Conservation (phyloP, 2,888 invertebrate species). For the Lordiphosa fenestrarum region DNA sequence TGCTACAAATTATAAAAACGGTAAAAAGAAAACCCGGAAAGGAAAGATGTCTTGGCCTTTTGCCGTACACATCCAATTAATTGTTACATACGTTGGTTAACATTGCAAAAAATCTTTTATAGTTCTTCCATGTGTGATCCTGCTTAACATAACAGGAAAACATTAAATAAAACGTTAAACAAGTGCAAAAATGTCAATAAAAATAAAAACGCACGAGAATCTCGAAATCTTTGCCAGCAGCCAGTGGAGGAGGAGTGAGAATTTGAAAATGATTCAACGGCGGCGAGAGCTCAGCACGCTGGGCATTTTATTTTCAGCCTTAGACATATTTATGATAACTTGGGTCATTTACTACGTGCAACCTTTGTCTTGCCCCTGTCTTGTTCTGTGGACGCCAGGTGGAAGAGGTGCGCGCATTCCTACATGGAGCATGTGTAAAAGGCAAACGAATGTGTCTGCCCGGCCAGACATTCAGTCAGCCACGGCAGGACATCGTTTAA, state of each 20-base stretch:
- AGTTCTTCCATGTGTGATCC: constrained; percentile 50
- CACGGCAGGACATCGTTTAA: constrained; percentile 80
- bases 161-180: constrained; percentile 73
- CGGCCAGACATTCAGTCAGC: constrained; percentile 70
- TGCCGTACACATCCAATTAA: too few relatives aligned
- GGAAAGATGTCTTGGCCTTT: too few relatives aligned
- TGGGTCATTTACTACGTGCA: constrained; percentile 80
- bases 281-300: constrained; percentile 56
- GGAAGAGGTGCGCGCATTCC: constrained; percentile 55
- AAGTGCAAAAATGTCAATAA: constrained; percentile 75
- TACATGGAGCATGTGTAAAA: constrained; percentile 17
- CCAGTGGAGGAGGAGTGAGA: constrained; percentile 17
- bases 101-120: too few relatives aligned
- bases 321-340: constrained; percentile 80
- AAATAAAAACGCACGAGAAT: constrained; percentile 34
- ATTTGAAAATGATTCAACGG: constrained; percentile 7
- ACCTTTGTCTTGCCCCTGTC: constrained; percentile 73
- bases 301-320: constrained; percentile 79
- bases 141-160: constrained; percentile 46
- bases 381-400: constrained; percentile 69
- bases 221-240: constrained; percentile 10
- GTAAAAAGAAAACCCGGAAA: too few relatives aligned
- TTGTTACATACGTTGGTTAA: too few relatives aligned
- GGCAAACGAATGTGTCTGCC: constrained; percentile 5
- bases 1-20: too few relatives aligned